Percentiles rank a stretch among this genome's conserved stretches.
Conservation (phyloP, 2,888 invertebrate species). For the Operophtera brumata region DNA sequence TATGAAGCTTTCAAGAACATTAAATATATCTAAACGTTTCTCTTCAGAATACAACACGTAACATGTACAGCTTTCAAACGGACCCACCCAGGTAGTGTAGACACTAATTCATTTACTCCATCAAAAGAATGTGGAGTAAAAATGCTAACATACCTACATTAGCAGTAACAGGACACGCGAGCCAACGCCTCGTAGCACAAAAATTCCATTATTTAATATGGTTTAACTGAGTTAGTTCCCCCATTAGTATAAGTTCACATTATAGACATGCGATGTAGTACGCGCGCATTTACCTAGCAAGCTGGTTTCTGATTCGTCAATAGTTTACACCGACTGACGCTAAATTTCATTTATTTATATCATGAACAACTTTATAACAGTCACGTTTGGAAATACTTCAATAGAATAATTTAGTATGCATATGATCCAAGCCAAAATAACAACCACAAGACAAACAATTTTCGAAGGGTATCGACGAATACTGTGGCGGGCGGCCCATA, state of each 20-base stretch:
- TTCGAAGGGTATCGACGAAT: no score
- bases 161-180: conserved; percentile 34
- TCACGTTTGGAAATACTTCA: no score
- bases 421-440: no score
- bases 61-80: not conserved
- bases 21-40: no score
- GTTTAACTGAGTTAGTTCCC: conserved; percentile 42
- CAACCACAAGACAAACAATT: no score
- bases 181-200: conserved; percentile 37
- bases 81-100: not conserved
- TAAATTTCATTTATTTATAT: no score
- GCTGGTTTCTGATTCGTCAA: not conserved
- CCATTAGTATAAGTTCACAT: conserved; percentile 32
- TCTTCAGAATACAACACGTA: no score
- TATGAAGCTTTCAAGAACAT: no score
- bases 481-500: no score
- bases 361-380: no score
- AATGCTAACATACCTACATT: conserved; percentile 23
- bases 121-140: conserved; percentile 6
- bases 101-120: conserved; percentile 1
- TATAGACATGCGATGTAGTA: conserved; percentile 33
- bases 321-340: no score
- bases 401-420: no score
- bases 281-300: conserved; percentile 1
- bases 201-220: conserved; percentile 52